phyloP scores from a whole-genome alignment of 1,140 invertebrate genomes.

The Zaprionus gabonicus region DNA sequence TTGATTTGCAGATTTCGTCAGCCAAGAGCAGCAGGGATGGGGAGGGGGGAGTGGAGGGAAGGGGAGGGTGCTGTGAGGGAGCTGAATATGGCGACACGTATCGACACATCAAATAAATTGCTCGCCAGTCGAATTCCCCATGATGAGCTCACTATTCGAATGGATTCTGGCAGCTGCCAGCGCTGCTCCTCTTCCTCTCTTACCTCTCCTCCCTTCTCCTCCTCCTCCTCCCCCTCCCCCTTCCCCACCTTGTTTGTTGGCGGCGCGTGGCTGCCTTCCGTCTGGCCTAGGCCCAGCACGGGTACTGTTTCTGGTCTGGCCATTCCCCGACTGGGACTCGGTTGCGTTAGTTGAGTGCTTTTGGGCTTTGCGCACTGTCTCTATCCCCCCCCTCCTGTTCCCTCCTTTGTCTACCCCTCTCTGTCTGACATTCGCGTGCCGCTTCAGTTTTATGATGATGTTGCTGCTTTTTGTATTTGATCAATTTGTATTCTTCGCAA shows the following conservation, averaged over 20 bases:
- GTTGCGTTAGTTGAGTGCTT: conserved; percentile 69
- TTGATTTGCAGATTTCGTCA: conserved; percentile 77
- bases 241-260: background rate
- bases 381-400: background rate
- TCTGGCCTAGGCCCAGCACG: conserved; percentile 9
- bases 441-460: conserved; percentile 71
- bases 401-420: background rate
- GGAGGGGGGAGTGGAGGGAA: background rate
- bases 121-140: conserved; percentile 57
- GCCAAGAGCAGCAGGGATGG: background rate
- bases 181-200: background rate
- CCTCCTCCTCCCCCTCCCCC: background rate
- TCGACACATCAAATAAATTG: conserved; percentile 73
- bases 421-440: background rate
- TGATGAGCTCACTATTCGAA: conserved; percentile 58
- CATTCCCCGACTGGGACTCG: conserved; percentile 39
- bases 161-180: conserved; percentile 25
- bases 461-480: conserved; percentile 67
- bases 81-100: conserved; percentile 57
- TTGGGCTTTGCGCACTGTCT: conserved; percentile 29
- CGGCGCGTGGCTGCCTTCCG: background rate
- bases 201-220: background rate
- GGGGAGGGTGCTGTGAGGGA: background rate
- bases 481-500: conserved; percentile 79
- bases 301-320: conserved; percentile 28